Evolutionary conservation across 2,888 invertebrate genomes (phyloP), one percentile per base, ranked within the genome.

Genomic region (Argynnis bischoffii): DNA sequence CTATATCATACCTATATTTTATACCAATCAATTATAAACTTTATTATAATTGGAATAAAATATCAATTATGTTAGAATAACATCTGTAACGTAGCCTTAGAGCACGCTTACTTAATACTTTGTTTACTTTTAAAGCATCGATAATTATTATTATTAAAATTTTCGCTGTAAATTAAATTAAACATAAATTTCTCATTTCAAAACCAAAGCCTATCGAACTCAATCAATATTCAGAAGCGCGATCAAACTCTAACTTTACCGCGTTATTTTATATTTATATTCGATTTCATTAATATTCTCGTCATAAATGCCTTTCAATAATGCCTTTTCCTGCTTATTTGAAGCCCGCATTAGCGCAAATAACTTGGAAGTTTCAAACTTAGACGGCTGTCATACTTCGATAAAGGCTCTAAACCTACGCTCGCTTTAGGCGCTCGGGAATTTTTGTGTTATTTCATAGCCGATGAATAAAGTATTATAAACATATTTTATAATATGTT

Each of bases 311-410:
- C 66, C 69, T 66, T 61, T 66, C 73, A 67, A 65, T 73, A 66
- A 70, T 61, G 64, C 59, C 67, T 64, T 59, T 69, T 55, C 63
- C 60, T 67, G 63, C 60, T 69, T 64, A 68, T 57, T 68, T 55
- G 46, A 46, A 60, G 70, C 60, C 61, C 64, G 65, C 67, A 63
- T 66, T 66, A 68, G 60, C 57, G 67, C 63, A 59, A 73, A 70
- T 68, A 71, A 75, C 67, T 73, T 70, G 56, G 48, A 74, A 72
- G 64, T 72, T 68, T 46, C 66, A 26, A 72, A 70, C 72, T 73
- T 59, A 64, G 64, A 64, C 70, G 75, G 61, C 72, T 75, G 75
- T 73, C 75, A 70, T 72, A 67, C 71, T 76, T 74, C 68, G 75
- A 75, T 76, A 72, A 73, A 74, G 67, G 50, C 64, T 64, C 35